These are phyloP conservation scores for Drepana falcataria DNA, from an alignment of 2,888 invertebrate genomes.

Conservation along the genomic window DNA sequence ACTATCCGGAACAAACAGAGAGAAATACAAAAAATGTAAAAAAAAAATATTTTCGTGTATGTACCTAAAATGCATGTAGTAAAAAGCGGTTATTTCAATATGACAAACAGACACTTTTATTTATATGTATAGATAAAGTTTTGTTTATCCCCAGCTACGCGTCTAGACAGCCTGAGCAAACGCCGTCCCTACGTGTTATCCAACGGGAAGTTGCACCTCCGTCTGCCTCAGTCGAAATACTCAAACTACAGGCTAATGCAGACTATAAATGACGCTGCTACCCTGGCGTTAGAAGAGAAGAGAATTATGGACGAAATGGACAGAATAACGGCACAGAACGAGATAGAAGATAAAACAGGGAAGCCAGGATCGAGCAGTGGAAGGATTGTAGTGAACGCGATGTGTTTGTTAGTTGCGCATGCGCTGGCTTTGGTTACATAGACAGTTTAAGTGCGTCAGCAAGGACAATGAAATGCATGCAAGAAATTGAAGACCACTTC, in stretches of 20 bases:
- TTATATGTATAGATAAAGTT: neutral
- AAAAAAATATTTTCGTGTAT: too few species aligned
- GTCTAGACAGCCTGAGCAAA: constrained; percentile 29
- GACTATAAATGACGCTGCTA: constrained; percentile 83
- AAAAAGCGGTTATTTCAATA: too few species aligned
- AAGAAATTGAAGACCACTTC: too few species aligned
- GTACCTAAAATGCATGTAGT: too few species aligned
- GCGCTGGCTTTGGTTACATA: neutral
- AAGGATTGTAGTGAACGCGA: neutral
- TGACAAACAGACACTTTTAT: neutral
- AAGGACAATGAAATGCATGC: too few species aligned
- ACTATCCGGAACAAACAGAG: too few species aligned
- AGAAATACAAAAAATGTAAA: too few species aligned
- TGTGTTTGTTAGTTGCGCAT: neutral
- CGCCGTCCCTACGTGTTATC: constrained; percentile 49
- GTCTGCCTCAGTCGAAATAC: constrained; percentile 46
- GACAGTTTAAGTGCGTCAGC: too few species aligned
- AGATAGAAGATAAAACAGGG: constrained; percentile 26
- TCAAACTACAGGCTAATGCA: constrained; percentile 85
- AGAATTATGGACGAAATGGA: constrained; percentile 70
- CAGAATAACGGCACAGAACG: constrained; percentile 57
- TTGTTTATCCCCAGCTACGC: too few species aligned
- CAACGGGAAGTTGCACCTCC: constrained; percentile 46
- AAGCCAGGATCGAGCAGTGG: neutral
- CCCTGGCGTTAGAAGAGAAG: constrained; percentile 74